Conservation (phyloP, 1,140 invertebrate genomes). For the Micrasema longulum region DNA sequence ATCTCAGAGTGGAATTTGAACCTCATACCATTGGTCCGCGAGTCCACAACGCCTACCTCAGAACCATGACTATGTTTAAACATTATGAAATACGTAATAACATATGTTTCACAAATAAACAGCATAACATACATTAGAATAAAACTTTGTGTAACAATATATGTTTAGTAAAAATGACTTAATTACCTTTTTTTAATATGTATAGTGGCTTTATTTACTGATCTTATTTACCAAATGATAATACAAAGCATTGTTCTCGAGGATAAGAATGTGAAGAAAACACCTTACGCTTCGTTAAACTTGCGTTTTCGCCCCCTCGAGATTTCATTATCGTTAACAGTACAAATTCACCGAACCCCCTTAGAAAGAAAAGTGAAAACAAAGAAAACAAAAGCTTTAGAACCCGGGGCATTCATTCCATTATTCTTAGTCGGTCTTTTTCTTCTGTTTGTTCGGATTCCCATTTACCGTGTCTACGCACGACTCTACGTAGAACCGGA, state of each 20-base stretch:
- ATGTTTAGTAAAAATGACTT: no score
- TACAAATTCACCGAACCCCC: constrained; percentile 38
- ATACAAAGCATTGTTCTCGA: background rate
- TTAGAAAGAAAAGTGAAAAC: constrained; percentile 37
- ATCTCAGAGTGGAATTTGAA: no score
- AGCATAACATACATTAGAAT: no score
- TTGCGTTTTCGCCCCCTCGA: constrained; percentile 27
- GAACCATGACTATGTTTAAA: no score
- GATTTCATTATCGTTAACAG: constrained; percentile 40
- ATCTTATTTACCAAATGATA: no score
- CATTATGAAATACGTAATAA: no score
- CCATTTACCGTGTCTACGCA: constrained; percentile 41
- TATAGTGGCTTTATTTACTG: no score
- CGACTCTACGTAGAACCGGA: constrained; percentile 46
- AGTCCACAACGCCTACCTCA: no score
- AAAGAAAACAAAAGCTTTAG: constrained; percentile 43
- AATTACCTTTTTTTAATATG: no score
- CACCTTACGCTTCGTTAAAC: constrained; percentile 34
- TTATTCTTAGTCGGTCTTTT: constrained; percentile 38
- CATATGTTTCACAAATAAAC: no score
- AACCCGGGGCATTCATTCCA: constrained; percentile 37
- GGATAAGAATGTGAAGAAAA: constrained; percentile 18
- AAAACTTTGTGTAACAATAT: no score
- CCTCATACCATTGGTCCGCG: no score
- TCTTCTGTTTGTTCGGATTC: constrained; percentile 45